Conservation (phyloP, 2,888 invertebrate genomes). For the Adelphocoris suturalis region DNA sequence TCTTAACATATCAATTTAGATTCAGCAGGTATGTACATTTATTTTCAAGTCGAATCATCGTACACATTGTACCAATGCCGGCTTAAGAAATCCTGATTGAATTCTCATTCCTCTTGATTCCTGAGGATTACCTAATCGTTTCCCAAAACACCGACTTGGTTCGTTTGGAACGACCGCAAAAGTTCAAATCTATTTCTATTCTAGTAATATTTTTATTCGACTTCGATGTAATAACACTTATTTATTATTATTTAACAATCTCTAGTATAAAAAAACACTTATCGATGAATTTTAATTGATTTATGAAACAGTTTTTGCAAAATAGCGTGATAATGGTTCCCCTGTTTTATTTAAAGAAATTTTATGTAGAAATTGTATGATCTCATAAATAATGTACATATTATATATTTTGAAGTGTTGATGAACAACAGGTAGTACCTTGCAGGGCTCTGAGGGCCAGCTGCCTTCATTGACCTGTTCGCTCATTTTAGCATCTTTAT, state of each 20-base stretch:
- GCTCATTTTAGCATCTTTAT: conserved; percentile 44
- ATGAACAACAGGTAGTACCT: not conserved
- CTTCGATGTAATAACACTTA: conserved; percentile 36
- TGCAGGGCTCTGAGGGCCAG: conserved; percentile 10
- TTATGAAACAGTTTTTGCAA: conserved; percentile 1
- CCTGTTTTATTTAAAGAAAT: conserved; percentile 55
- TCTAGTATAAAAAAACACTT: not conserved
- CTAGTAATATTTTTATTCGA: conserved; percentile 27
- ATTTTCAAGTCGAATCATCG: not conserved
- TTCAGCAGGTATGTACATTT: conserved; percentile 24
- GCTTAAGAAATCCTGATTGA: conserved; percentile 17
- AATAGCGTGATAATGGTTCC: conserved; percentile 44
- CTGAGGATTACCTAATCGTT: not conserved
- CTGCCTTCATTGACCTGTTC: conserved; percentile 37
- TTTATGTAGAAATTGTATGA: conserved; percentile 65
- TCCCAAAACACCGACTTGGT: not conserved
- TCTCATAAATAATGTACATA: conserved; percentile 48
- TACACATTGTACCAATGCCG: not conserved
- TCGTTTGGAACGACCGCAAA: not conserved
- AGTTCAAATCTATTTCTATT: conserved; percentile 22
- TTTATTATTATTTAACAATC: conserved; percentile 42
- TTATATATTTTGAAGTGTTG: conserved; percentile 28
- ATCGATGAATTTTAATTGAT: conserved; percentile 14
- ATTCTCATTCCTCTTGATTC: not conserved
- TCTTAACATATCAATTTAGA: conserved; percentile 14